Conservation (phyloP, 2,888 invertebrate species). For the Hetaerina titia region DNA sequence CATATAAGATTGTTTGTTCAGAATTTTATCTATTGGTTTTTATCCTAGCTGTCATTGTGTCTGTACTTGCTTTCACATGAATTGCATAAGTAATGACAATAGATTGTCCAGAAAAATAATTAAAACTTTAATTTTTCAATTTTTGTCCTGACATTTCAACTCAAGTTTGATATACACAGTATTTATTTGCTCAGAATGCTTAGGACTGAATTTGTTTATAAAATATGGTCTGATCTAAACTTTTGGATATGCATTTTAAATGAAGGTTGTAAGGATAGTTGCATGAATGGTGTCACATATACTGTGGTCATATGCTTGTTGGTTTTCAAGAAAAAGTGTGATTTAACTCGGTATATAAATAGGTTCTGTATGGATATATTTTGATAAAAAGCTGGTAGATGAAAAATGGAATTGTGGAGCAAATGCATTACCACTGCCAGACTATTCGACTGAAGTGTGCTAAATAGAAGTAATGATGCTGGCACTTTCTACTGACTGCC, state of each 20-base stretch:
- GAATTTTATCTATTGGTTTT: background rate
- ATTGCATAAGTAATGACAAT: background rate
- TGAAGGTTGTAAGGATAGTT: background rate
- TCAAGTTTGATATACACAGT: background rate
- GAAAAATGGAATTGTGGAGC: background rate
- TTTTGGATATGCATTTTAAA: background rate
- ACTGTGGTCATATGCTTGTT: background rate
- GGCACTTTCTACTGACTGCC: background rate
- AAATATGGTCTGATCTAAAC: background rate
- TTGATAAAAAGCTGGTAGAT: conserved; percentile 36
- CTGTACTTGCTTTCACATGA: background rate
- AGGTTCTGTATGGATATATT: background rate
- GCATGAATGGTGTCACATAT: background rate
- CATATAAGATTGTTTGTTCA: background rate
- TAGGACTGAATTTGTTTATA: background rate
- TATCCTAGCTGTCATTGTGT: background rate
- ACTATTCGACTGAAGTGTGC: background rate
- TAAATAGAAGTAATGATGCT: background rate
- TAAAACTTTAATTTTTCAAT: background rate
- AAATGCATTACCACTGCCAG: conserved; percentile 40
- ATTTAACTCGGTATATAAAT: background rate
- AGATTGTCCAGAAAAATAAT: background rate
- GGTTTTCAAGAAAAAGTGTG: background rate
- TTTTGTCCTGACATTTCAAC: background rate
- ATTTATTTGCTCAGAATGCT: background rate